Evolutionary conservation across 1,140 invertebrate genomes (phyloP), one percentile per base, ranked within the genome.

Genomic region (Meloidogyne exigua): DNA sequence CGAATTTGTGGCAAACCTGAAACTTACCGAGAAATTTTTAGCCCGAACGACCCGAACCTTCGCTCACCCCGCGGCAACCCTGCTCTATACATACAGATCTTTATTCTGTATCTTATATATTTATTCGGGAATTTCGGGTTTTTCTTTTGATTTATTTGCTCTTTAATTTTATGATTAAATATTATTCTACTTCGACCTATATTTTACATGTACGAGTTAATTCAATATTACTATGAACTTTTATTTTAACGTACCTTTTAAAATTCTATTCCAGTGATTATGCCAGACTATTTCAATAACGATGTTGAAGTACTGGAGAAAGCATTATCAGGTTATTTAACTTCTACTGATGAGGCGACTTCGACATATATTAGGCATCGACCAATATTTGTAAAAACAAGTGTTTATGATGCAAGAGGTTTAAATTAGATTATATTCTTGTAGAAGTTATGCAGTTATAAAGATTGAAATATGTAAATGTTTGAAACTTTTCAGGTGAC

Each of bases 401-500:
- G 25, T 42, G 21, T 32, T 32, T 21, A 67, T n/a, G 66, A 67
- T 67, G 66, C 66, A 0, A 67, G 5, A 67, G 66, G 66, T 67
- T 67, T 32, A 32, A 32, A 32, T 3, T 32, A 7, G 28, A 32
- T n/a, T n/a, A n/a, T n/a, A n/a, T n/a, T n/a, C n/a, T n/a, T n/a
- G n/a, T n/a, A n/a, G n/a, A n/a, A n/a, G n/a, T n/a, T n/a, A n/a
- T n/a, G n/a, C n/a, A n/a, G n/a, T n/a, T n/a, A n/a, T 32, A 32
- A 32, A 32, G 7, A 32, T 32, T 32, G 7, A 32, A 32, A 32
- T n/a, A n/a, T n/a, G n/a, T n/a, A n/a, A n/a, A n/a, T n/a, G n/a
- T n/a, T n/a, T n/a, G n/a, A n/a, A n/a, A n/a, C n/a, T 25, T 23
- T 73, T 64, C 2, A 73, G 71, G 57, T 39, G 71, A 73, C 13